Evolutionary conservation across 2,113 vertebrate genomes (phyloP).

Genomic region (Rhegmatorhina hoffmannsi): DNA sequence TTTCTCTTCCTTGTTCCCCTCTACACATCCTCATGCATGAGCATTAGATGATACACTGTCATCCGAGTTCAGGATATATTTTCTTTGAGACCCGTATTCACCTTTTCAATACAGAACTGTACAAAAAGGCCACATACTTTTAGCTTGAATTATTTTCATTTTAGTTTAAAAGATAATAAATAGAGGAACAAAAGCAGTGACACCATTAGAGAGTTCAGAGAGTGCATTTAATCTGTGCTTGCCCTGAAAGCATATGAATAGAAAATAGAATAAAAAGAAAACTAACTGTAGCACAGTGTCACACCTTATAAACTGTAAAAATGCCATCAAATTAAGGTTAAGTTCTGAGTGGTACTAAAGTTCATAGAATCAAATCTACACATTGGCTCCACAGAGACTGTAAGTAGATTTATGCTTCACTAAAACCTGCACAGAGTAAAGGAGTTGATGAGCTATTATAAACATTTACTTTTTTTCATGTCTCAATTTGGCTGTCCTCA

Average conservation of each 20-base stretch:
- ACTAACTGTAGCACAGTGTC: neutral
- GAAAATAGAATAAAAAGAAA: slow-evolving; percentile 12
- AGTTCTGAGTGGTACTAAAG: neutral
- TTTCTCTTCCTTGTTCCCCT: neutral
- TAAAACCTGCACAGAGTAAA: neutral
- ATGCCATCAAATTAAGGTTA: neutral
- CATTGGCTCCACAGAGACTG: neutral
- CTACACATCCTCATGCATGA: neutral
- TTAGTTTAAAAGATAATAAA: slow-evolving; percentile 23
- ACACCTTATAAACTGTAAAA: neutral
- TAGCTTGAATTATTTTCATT: neutral
- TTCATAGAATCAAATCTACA: neutral
- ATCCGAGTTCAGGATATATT: neutral
- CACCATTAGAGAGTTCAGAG: neutral
- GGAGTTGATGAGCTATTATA: neutral
- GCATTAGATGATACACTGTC: neutral
- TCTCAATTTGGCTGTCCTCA: neutral
- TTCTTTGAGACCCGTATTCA: slow-evolving; percentile 21
- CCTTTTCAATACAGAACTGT: neutral
- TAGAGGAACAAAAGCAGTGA: slow-evolving; percentile 19
- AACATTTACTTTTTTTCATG: neutral
- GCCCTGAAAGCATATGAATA: neutral
- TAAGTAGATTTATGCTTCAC: neutral
- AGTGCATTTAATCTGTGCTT: neutral
- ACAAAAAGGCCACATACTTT: neutral